Evolutionary conservation across 2,797 vertebrate genomes (phyloP), one percentile per base, ranked within the genome.

Genomic region (Holocentrus rufus): DNA sequence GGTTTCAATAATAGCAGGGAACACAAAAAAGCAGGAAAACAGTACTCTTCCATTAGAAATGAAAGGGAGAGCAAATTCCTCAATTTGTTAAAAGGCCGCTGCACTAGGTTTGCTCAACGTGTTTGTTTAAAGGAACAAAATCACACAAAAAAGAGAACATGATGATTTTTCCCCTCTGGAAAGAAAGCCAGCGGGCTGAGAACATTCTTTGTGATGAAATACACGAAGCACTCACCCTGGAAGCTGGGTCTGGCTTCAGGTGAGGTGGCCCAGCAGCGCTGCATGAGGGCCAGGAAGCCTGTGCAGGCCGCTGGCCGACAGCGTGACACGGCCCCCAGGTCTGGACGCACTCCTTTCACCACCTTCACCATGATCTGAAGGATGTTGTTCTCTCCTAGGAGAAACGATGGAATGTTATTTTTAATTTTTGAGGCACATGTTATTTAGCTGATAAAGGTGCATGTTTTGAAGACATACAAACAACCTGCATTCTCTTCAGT

Each of bases 291-390:
- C 79, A 99, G 90, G 85, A 99, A 96, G 18, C 91, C 94, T 0
- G 93, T 62, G 67, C 96, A 98, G 69, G 96, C 92, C 0, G 90
- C 93, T 1, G 97, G 97, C 77, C 96, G 94, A 81, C 93, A 93
- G 56, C 96, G 95, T 50, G 97, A 95, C 72, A 98, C 69, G 0
- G 92, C 85, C 0, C 91, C 94, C 76, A 98, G 88, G 91, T 98
- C 97, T 0, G 97, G 98, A 74, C 98, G 97, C 71, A 96, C 92
- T 5, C 98, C 98, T 82, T 96, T 96, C 53, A 98, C 97, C 79
- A 99, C 98, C 88, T 97, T 98, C 88, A 99, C 95, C 98, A 99
- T 99, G 84, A 99, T 96, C 85, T 99, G 97, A 68, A 99, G 94
- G 90, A 99, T 98, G 71, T 97, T 99, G 79, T 96, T 98, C 87